phyloP scores from a whole-genome alignment of 2,888 invertebrate species.

The Andrena camellia region DNA sequence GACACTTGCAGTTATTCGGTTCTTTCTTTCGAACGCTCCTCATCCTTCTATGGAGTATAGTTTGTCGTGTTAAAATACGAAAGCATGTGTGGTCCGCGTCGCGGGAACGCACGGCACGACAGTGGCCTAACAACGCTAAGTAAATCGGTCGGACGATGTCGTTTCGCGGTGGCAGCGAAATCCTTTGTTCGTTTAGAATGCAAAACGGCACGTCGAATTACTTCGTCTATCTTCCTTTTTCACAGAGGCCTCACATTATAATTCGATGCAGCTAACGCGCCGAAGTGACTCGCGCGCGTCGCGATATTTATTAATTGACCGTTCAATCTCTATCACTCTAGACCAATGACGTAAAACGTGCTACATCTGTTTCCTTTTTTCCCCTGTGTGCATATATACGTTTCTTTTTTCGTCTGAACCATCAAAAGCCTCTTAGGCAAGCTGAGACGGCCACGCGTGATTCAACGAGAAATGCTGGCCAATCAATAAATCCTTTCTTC shows the following conservation, averaged over 20 bases:
- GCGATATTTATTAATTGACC: conserved; percentile 62
- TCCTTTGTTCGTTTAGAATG: conserved; percentile 38
- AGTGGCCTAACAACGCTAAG: conserved; percentile 44
- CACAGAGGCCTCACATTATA: conserved; percentile 48
- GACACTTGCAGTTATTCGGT: conserved; percentile 20
- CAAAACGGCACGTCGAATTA: conserved; percentile 45
- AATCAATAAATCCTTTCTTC: conserved; percentile 40
- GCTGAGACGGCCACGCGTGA: conserved; percentile 30
- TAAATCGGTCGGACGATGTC: conserved; percentile 38
- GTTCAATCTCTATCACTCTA: conserved; percentile 38
- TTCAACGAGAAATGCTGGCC: conserved; percentile 40
- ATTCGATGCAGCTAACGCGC: conserved; percentile 20
- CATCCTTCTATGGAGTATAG: conserved; percentile 25
- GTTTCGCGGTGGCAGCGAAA: conserved; percentile 54
- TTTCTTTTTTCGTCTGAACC: background rate
- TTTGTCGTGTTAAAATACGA: conserved; percentile 54
- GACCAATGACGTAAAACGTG: conserved; percentile 30
- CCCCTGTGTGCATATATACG: no score
- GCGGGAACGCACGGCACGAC: conserved; percentile 44
- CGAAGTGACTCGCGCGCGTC: conserved; percentile 19
- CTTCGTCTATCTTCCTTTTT: background rate
- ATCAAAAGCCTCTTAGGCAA: conserved; percentile 44
- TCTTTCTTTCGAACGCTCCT: background rate
- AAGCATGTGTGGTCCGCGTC: conserved; percentile 60
- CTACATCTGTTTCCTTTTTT: conserved; percentile 7